phyloP scores from a whole-genome alignment of 2,888 invertebrate species.

The Synanthedon tipuliformis region DNA sequence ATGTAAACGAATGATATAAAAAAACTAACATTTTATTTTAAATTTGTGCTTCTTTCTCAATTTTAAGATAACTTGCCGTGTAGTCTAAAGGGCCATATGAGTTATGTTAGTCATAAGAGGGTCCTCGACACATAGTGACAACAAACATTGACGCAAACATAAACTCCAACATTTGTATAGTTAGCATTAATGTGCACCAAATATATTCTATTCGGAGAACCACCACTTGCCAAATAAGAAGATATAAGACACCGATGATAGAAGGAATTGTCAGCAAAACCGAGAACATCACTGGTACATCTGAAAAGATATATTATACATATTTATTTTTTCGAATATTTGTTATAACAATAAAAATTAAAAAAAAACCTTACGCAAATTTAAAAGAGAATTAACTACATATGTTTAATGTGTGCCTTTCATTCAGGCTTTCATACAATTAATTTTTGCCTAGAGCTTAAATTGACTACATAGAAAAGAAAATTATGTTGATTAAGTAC shows the following conservation, averaged over 20 bases:
- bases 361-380: not conserved
- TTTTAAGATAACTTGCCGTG: not conserved
- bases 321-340: too few relatives aligned
- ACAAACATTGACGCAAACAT: constrained; percentile 84
- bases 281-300: constrained; percentile 84
- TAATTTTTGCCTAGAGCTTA: too few relatives aligned
- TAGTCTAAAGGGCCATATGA: not conserved
- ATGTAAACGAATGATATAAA: too few relatives aligned
- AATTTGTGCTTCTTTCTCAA: too few relatives aligned
- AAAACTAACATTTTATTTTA: too few relatives aligned
- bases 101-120: constrained; percentile 63
- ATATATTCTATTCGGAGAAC: constrained; percentile 90
- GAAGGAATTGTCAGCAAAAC: constrained; percentile 88
- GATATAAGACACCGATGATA: constrained; percentile 85
- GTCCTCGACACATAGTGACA: constrained; percentile 72
- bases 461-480: too few relatives aligned
- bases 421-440: too few relatives aligned
- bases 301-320: constrained; percentile 48
- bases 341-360: not conserved
- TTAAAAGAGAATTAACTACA: not conserved
- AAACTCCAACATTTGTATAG: constrained; percentile 83
- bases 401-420: too few relatives aligned
- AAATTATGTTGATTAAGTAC: too few relatives aligned
- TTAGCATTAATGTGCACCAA: constrained; percentile 86
- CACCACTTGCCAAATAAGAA: constrained; percentile 88